Percentiles rank a stretch among this genome's conserved stretches.
Evolutionary conservation across 92 coral and sea anemone genomes (phyloP).

Genomic region (Parazoanthus atlanticus): DNA sequence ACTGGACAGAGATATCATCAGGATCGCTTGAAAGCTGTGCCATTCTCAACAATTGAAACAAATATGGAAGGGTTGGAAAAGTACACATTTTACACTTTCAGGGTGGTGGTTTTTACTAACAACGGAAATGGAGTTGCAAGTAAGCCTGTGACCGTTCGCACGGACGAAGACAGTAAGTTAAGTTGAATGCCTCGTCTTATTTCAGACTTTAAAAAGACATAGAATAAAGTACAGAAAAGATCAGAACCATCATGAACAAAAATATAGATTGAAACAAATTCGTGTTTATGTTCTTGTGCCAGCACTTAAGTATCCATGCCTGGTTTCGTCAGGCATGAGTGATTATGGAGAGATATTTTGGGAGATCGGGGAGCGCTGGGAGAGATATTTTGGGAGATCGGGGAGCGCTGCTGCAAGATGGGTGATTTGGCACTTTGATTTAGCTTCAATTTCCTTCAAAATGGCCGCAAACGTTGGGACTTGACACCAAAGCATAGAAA

Average conservation of each 20-base stretch:
- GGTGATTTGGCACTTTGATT: too few species aligned
- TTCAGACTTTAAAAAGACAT: not conserved
- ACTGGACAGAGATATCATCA: slow-evolving; percentile 6
- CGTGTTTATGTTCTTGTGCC: not conserved
- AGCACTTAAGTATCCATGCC: not conserved
- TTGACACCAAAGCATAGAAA: too few species aligned
- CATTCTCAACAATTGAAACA: slow-evolving; percentile 29
- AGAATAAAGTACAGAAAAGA: not conserved
- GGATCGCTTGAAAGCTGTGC: slow-evolving; percentile 21
- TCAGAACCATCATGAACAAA: not conserved
- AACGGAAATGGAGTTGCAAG: slow-evolving; percentile 76
- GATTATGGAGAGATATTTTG: too few species aligned
- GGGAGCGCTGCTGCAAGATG: too few species aligned
- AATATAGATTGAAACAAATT: not conserved
- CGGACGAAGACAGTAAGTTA: slow-evolving; percentile 77
- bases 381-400: too few species aligned
- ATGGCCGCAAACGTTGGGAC: too few species aligned
- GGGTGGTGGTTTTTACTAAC: slow-evolving; percentile 59
- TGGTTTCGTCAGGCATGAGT: not conserved
- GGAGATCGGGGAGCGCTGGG: too few species aligned
- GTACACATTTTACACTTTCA: slow-evolving; percentile 60
- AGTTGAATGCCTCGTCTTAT: too few species aligned
- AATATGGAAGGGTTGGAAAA: slow-evolving; percentile 40
- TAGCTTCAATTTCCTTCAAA: too few species aligned
- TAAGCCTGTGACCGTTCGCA: slow-evolving; percentile 49